Evolutionary conservation across 2,797 vertebrate species (phyloP).

Genomic region (Urocyon cinereoargenteus): DNA sequence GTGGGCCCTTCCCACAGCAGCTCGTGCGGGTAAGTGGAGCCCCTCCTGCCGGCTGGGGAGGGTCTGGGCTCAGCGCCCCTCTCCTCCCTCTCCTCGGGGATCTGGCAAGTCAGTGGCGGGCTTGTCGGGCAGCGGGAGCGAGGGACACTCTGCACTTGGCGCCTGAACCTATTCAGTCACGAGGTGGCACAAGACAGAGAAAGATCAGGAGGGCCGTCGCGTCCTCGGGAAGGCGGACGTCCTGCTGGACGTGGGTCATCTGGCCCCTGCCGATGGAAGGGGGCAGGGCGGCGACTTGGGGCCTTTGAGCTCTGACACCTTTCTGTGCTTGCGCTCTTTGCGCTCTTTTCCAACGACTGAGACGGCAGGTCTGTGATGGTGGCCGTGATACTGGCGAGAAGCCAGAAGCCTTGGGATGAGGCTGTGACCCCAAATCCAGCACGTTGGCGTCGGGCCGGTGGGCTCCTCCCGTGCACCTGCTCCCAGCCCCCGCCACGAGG

Average conservation of each 20-base stretch:
- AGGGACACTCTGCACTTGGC: rapidly evolving
- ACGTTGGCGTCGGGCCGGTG: rapidly evolving
- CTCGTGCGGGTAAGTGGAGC: conserved; percentile 95
- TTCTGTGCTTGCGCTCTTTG: not conserved
- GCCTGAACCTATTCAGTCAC: rapidly evolving
- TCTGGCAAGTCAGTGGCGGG: rapidly evolving
- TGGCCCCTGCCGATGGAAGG: rapidly evolving
- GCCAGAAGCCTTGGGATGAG: not conserved
- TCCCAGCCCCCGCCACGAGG: not conserved
- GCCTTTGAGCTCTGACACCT: not conserved
- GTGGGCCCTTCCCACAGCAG: conserved; percentile 97
- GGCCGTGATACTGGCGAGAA: rapidly evolving
- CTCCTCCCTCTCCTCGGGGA: not conserved
- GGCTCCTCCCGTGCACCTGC: rapidly evolving
- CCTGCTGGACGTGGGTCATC: rapidly evolving
- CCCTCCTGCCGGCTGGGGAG: rapidly evolving
- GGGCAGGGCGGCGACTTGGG: rapidly evolving
- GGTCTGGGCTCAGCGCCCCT: not conserved
- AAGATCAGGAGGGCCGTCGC: rapidly evolving
- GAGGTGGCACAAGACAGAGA: not conserved
- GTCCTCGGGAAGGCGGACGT: rapidly evolving
- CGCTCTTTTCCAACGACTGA: not conserved
- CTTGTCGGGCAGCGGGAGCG: rapidly evolving
- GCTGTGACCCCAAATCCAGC: rapidly evolving
- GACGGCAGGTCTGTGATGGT: not conserved